Evolutionary conservation across 2,113 vertebrate species (phyloP), one percentile per base, ranked within the genome.

Genomic region (Megatriorchis doriae): DNA sequence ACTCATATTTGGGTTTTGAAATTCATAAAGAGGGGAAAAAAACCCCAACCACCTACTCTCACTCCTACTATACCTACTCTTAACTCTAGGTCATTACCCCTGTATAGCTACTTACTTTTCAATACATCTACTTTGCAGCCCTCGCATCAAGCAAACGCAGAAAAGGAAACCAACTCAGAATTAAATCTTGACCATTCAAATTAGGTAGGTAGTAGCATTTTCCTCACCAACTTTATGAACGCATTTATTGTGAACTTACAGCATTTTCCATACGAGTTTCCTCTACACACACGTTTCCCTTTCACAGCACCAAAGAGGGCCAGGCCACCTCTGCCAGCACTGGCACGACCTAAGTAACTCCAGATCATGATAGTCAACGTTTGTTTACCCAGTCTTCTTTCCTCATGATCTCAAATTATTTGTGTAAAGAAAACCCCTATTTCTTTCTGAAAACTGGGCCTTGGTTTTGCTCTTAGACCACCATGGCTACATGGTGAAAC

Each of bases 341-440:
- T 23, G 32, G 11, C 55, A 48, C 0, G 0, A 59, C 34, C 52
- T 1, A 13, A 38, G 38, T 25, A 42, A 59, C 14, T 42, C 48
- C 43, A 52, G 72, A 14, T 13, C 19, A 9, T 4, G 16, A 38
- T 0, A 22, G 23, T 23, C 47, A 38, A 31, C 3, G 4, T 42
- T 66, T 50, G 13, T 16, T 34, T 27, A n/a, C 16, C n/a, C 42
- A 26, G 13, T 8, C 22, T 22, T 68, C 53, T 61, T n/a, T 21
- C 29, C 29, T 8, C 13, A 12, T 1, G 1, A 47, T 21, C 61
- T n/a, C 34, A 31, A 47, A 29, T 67, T 45, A 38, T 72, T 65
- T 65, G 14, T n/a, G 38, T 17, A 58, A 70, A 4, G 11, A 45
- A 52, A 88, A 63, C 20, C 3, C 14, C 40, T 53, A 9, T n/a